Conservation (phyloP, 2,113 vertebrate genomes). For the Macquaria ambigua region DNA sequence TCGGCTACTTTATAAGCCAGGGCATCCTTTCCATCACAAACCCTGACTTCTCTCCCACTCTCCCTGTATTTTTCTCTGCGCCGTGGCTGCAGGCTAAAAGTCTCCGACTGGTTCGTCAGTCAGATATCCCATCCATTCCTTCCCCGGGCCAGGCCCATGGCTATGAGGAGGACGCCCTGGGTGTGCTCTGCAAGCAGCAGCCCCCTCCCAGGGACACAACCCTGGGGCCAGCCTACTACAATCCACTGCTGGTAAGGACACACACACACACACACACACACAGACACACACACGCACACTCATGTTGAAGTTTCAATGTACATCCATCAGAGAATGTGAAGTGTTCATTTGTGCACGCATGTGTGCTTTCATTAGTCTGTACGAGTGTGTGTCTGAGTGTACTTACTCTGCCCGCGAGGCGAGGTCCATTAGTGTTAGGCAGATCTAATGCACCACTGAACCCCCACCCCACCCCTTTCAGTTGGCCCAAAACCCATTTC, state of each 20-base stretch:
- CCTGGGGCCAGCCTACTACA: constrained; percentile 86
- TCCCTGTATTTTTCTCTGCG: constrained; percentile 7
- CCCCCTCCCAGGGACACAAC: constrained; percentile 80
- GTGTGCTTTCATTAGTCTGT: constrained; percentile 64
- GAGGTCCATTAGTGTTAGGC: constrained; percentile 86
- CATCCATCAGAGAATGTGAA: constrained; percentile 53
- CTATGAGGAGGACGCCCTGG: constrained; percentile 83
- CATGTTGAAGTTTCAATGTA: constrained; percentile 37
- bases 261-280: constrained; percentile 21
- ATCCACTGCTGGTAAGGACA: constrained; percentile 78
- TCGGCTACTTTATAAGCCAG: constrained; percentile 51
- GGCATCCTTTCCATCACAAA: constrained; percentile 37
- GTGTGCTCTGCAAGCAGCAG: constrained; percentile 75
- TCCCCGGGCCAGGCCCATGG: constrained; percentile 83
- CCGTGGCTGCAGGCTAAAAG: constrained; percentile 69
- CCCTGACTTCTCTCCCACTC: constrained; percentile 35
- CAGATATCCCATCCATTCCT: constrained; percentile 85
- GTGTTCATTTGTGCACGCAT: constrained; percentile 52
- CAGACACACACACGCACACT: background rate
- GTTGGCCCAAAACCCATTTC: constrained; percentile 88
- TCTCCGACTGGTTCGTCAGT: constrained; percentile 59
- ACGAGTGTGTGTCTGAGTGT: constrained; percentile 56
- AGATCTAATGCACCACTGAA: constrained; percentile 83
- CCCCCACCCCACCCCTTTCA: constrained; percentile 77
- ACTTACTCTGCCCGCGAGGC: constrained; percentile 70